phyloP scores from a whole-genome alignment of 2,797 vertebrate species.

The Botia almorhae region DNA sequence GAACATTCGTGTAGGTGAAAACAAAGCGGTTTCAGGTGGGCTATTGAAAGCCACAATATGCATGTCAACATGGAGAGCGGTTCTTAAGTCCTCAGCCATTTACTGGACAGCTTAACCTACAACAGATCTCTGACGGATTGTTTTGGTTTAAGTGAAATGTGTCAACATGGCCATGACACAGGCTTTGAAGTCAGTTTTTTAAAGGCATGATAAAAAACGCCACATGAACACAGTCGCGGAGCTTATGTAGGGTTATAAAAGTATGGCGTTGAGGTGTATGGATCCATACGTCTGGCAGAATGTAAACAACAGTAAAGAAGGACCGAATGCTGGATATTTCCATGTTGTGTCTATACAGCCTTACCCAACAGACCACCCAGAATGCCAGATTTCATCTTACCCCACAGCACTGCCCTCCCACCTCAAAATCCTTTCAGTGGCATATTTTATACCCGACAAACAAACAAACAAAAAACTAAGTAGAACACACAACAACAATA shows the following conservation, averaged over 20 bases:
- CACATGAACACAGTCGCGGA: not conserved
- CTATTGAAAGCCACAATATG: constrained; percentile 7
- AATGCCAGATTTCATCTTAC: constrained; percentile 46
- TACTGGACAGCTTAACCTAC: not conserved
- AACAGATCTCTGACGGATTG: not conserved
- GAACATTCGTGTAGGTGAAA: constrained; percentile 17
- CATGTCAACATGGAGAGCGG: not conserved
- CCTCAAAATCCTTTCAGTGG: not conserved
- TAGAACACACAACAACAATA: too few relatives aligned
- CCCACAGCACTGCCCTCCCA: constrained; percentile 29
- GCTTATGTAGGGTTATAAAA: not conserved
- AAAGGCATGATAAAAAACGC: not conserved
- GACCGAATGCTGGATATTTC: not conserved
- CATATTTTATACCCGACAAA: not conserved
- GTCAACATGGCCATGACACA: not conserved
- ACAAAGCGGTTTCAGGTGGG: constrained; percentile 1
- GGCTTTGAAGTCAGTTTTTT: not conserved
- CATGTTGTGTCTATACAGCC: constrained; percentile 15
- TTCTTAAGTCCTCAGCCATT: not conserved
- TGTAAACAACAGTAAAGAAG: not conserved
- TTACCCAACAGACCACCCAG: constrained; percentile 53
- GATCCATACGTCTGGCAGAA: not conserved
- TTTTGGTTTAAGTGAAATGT: not conserved
- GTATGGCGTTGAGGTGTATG: constrained; percentile 12
- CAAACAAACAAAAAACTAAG: not conserved